Conservation (phyloP, 2,113 vertebrate species). For the Pluvianellus socialis region DNA sequence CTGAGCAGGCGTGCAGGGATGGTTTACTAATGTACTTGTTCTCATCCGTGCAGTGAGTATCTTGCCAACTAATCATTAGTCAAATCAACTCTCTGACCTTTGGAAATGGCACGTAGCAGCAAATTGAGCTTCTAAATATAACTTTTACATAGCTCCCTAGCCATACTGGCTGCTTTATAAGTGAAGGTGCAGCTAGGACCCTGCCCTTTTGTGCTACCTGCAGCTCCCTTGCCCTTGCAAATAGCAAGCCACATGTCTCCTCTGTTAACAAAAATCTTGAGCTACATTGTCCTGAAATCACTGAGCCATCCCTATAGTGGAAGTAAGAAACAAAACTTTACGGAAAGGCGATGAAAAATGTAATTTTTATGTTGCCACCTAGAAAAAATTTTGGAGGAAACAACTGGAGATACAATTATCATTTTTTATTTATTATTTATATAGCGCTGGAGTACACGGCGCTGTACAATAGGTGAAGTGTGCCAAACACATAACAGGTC, state of each 20-base stretch:
- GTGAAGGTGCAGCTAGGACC: background rate
- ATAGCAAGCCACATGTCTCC: background rate
- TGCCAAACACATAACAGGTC: constrained; percentile 66
- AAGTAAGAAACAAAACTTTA: background rate
- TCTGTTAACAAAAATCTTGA: background rate
- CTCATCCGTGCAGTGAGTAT: background rate
- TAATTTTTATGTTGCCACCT: background rate
- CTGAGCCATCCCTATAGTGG: background rate
- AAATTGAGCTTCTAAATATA: constrained; percentile 31
- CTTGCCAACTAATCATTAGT: constrained; percentile 36
- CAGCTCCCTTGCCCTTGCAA: background rate
- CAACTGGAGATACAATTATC: background rate
- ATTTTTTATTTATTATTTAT: constrained; percentile 66
- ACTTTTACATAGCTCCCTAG: background rate
- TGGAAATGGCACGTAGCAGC: background rate
- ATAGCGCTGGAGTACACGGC: constrained; percentile 62
- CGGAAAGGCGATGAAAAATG: background rate
- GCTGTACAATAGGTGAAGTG: constrained; percentile 66
- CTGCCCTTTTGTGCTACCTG: background rate
- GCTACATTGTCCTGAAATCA: background rate
- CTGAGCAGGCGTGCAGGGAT: background rate
- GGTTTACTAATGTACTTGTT: constrained; percentile 7
- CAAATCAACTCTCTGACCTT: constrained; percentile 50
- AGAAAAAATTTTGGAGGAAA: background rate
- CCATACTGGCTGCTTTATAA: background rate